These are phyloP conservation scores for Pantherophis alleghaniensis DNA, from an alignment of 2,797 vertebrate genomes.

Conservation along the genomic window DNA sequence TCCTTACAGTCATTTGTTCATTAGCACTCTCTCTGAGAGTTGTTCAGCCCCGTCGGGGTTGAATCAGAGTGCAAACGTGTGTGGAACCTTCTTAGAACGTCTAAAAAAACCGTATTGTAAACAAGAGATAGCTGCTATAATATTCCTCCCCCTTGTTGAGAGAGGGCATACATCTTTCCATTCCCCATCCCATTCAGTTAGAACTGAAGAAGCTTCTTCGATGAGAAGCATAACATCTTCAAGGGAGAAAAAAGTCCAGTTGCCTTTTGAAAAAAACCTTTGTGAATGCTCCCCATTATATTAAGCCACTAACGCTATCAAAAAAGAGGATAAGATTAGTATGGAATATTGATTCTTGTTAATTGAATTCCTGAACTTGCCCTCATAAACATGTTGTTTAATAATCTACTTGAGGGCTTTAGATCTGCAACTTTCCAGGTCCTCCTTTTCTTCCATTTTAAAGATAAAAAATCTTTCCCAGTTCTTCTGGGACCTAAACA, in stretches of 20 bases:
- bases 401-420: neutral
- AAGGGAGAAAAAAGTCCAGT: neutral
- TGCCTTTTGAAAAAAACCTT: neutral
- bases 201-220: neutral
- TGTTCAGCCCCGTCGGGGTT: neutral
- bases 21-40: neutral
- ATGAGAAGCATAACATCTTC: neutral
- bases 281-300: neutral
- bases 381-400: neutral
- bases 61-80: neutral
- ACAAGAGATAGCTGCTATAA: neutral
- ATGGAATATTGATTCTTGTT: neutral
- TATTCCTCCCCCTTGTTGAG: neutral
- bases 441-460: neutral
- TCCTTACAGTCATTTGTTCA: neutral
- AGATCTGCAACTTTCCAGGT: neutral
- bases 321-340: neutral
- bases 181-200: neutral
- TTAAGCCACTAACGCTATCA: neutral
- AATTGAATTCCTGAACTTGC: neutral
- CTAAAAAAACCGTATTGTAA: neutral
- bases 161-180: neutral
- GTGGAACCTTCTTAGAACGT: neutral
- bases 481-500: neutral
- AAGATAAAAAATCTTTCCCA: neutral